Evolutionary conservation across 1,140 invertebrate genomes (phyloP).

Genomic region (Meloidogyne hapla): DNA sequence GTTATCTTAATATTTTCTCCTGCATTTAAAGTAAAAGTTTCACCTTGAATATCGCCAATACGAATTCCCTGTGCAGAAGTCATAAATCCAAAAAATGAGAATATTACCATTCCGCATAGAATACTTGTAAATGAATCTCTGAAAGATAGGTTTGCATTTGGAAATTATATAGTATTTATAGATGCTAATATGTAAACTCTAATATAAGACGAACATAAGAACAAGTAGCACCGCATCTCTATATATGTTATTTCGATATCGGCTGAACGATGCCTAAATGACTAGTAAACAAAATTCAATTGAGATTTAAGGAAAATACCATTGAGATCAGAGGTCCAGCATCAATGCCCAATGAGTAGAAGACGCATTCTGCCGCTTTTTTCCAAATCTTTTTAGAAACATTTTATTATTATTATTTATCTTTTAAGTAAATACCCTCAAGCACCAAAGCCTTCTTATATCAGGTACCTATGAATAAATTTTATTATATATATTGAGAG

Average conservation of each 20-base stretch:
- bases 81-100: constrained; percentile 59
- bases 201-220: constrained; percentile 14
- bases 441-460: constrained; percentile 51
- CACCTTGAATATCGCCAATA: constrained; percentile 55
- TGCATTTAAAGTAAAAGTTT: not conserved
- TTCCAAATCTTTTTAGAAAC: constrained; percentile 52
- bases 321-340: constrained; percentile 61
- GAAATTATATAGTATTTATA: not conserved
- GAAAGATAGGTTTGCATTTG: not conserved
- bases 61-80: constrained; percentile 49
- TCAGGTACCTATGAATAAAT: constrained; percentile 41
- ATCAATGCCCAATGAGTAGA: constrained; percentile 59
- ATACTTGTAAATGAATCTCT: constrained; percentile 59
- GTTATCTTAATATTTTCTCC: too few species aligned
- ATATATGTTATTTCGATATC: constrained; percentile 61
- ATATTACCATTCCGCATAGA: constrained; percentile 61
- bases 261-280: constrained; percentile 48
- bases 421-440: constrained; percentile 33
- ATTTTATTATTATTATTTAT: constrained; percentile 9
- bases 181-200: not conserved
- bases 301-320: constrained; percentile 14
- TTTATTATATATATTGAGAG: too few species aligned
- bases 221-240: constrained; percentile 52
- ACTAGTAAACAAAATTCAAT: not conserved
- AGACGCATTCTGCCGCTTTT: constrained; percentile 61